A percentile compares a stretch with the other conserved stretches of the same genome.
Evolutionary conservation across 2,113 vertebrate species (phyloP).

Genomic region (Andinoacara biseriatus): DNA sequence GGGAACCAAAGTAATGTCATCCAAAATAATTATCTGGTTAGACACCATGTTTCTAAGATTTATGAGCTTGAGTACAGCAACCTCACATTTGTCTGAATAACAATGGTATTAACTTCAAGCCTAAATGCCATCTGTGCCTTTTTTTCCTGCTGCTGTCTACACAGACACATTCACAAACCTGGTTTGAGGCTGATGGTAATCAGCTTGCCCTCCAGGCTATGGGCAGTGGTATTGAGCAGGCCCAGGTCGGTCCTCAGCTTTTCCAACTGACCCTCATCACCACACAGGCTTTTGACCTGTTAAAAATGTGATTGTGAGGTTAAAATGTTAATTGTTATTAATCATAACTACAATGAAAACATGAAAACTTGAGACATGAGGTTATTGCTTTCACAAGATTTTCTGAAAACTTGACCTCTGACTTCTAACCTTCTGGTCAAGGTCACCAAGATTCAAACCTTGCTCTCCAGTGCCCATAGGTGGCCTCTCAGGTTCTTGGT

Average conservation of each 20-base stretch:
- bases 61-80: neutral
- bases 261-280: constrained; percentile 43
- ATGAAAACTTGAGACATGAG: neutral
- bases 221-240: constrained; percentile 57
- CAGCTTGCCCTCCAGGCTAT: constrained; percentile 48
- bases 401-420: no score
- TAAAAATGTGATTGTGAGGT: neutral
- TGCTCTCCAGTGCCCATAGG: constrained; percentile 39
- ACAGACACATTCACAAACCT: constrained; percentile 42
- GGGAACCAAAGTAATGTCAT: no score
- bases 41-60: neutral
- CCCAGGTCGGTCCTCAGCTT: constrained; percentile 36
- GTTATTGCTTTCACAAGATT: no score
- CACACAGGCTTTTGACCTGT: constrained; percentile 59
- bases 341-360: neutral
- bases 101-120: neutral
- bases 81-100: neutral
- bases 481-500: constrained; percentile 22
- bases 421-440: no score
- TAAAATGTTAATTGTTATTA: neutral
- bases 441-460: constrained; percentile 22
- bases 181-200: constrained; percentile 30
- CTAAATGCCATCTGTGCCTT: neutral
- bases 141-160: neutral
- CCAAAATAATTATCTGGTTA: neutral